phyloP scores from a whole-genome alignment of 2,888 invertebrate genomes.

The Lasioglossum morio region DNA sequence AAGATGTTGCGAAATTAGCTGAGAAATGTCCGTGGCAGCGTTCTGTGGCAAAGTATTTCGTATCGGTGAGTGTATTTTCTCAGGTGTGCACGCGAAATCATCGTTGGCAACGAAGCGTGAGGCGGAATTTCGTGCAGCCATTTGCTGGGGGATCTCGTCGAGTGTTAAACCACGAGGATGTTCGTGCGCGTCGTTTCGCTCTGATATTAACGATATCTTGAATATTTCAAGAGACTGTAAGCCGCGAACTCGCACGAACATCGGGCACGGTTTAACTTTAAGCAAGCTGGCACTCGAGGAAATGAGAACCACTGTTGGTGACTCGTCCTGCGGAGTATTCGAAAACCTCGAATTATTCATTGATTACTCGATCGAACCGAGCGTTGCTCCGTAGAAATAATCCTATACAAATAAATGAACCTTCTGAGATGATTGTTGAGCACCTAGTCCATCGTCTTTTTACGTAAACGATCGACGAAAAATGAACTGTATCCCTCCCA shows the following conservation, averaged over 20 bases:
- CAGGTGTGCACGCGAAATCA: background rate
- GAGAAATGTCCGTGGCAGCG: background rate
- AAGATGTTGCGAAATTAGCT: background rate
- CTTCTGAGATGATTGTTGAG: slow-evolving; percentile 15
- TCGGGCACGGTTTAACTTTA: background rate
- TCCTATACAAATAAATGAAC: slow-evolving; percentile 11
- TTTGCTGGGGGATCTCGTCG: background rate
- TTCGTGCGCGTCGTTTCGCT: background rate
- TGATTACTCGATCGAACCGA: slow-evolving; percentile 12
- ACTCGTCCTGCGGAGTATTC: slow-evolving; percentile 6
- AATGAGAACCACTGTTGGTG: slow-evolving; percentile 2
- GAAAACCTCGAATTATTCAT: background rate
- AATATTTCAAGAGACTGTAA: background rate
- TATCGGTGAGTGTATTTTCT: background rate
- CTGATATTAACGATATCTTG: background rate
- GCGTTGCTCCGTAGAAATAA: slow-evolving; percentile 7
- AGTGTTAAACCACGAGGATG: background rate
- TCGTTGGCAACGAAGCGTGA: slow-evolving; percentile 1
- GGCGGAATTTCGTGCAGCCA: background rate
- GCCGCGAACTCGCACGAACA: background rate
- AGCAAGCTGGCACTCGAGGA: slow-evolving; percentile 31
- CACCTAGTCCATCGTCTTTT: slow-evolving; percentile 4
- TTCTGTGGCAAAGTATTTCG: background rate
- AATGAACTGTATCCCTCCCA: background rate
- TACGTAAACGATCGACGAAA: slow-evolving; percentile 3